Percentiles rank a stretch among this genome's conserved stretches.
Conservation (phyloP, 1,140 invertebrate species). For the Platyscapa corneri region DNA sequence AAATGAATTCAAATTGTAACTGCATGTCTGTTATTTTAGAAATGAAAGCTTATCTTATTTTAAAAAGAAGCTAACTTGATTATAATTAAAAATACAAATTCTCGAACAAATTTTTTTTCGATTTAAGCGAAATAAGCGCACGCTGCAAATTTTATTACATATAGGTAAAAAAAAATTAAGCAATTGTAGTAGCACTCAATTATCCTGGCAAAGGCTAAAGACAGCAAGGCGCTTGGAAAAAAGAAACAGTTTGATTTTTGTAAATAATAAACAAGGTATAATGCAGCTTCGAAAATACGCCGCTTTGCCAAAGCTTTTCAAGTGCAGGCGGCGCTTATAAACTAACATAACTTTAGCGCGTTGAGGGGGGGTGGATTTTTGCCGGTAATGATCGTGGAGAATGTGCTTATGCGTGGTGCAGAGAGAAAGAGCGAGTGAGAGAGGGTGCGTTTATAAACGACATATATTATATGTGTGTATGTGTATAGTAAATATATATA, state of each 20-base stretch:
- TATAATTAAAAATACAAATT: neutral
- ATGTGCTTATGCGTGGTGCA: conserved; percentile 49
- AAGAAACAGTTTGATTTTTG: neutral
- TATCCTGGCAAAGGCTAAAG: neutral
- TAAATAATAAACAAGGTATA: neutral
- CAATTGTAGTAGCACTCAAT: neutral
- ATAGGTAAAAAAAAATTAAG: neutral
- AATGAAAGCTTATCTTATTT: no score
- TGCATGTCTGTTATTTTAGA: no score
- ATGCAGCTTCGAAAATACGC: neutral
- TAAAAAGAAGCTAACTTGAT: neutral
- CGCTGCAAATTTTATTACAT: neutral
- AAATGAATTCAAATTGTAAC: no score
- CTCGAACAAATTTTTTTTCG: neutral
- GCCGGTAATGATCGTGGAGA: conserved; percentile 50
- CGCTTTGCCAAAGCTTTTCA: conserved; percentile 2
- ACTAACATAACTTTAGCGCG: neutral
- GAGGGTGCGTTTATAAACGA: neutral
- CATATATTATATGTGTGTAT: neutral
- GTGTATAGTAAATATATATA: no score
- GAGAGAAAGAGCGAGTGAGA: neutral
- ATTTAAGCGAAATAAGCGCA: neutral
- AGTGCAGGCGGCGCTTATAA: neutral
- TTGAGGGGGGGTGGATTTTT: neutral
- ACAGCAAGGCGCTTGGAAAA: neutral